Percentiles rank a stretch among this genome's conserved stretches.
These are phyloP conservation scores for Coleophora flavipennella DNA, from an alignment of 2,888 invertebrate species.

Conservation along the genomic window DNA sequence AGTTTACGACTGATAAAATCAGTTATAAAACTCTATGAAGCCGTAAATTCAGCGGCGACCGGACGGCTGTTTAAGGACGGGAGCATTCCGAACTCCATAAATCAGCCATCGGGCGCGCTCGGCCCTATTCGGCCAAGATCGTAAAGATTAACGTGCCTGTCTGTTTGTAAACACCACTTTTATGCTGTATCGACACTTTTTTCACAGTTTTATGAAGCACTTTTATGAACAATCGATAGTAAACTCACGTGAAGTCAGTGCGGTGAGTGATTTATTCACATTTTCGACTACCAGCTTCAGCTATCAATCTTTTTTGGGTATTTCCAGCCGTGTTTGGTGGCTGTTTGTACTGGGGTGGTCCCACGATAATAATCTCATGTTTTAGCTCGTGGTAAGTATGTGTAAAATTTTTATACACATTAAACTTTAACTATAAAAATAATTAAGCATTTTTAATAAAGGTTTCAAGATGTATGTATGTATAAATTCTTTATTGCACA, in stretches of 20 bases:
- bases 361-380: not conserved
- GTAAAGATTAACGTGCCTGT: conserved; percentile 53
- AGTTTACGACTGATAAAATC: conserved; percentile 67
- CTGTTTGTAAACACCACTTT: conserved; percentile 64
- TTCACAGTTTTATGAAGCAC: conserved; percentile 35
- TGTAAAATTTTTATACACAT: not conserved
- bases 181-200: conserved; percentile 47
- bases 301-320: too few species aligned
- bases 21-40: conserved; percentile 65
- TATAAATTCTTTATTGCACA: too few species aligned
- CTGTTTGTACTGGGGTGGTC: not conserved
- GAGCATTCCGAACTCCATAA: conserved; percentile 58
- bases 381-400: not conserved
- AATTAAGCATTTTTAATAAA: too few species aligned
- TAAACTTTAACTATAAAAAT: conserved; percentile 1
- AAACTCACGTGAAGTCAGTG: conserved; percentile 4
- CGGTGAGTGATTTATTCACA: conserved; percentile 13
- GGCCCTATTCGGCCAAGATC: conserved; percentile 46
- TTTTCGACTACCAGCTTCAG: conserved; percentile 4
- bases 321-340: conserved; percentile 2
- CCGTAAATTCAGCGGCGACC: conserved; percentile 52
- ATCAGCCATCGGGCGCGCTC: conserved; percentile 52
- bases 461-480: too few species aligned
- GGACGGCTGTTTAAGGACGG: conserved; percentile 50
- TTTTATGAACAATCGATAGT: conserved; percentile 25